Evolutionary conservation across 1,140 invertebrate genomes (phyloP).

Genomic region (Drosophila lini): DNA sequence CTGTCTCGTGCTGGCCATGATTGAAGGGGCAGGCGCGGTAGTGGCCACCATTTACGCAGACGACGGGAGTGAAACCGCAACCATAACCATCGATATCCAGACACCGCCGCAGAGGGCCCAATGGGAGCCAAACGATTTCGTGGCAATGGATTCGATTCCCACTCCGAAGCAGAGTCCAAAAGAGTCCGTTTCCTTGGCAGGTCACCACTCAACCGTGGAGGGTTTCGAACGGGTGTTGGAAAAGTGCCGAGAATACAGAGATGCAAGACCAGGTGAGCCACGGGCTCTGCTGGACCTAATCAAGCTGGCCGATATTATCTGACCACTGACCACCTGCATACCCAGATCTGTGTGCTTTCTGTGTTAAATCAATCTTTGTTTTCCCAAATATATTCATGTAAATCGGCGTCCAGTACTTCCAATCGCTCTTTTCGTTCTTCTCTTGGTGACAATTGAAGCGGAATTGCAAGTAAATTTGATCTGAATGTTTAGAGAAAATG

Average conservation of each 20-base stretch:
- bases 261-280: background rate
- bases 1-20: constrained; percentile 61
- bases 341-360: background rate
- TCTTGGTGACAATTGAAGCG: background rate
- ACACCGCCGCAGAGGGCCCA: constrained; percentile 22
- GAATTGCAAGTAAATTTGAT: background rate
- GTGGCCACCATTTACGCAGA: constrained; percentile 67
- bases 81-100: background rate
- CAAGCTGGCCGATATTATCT: constrained; percentile 57
- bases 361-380: background rate
- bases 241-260: constrained; percentile 43
- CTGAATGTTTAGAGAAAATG: background rate
- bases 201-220: background rate
- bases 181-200: background rate
- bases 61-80: constrained; percentile 2
- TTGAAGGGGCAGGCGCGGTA: constrained; percentile 61
- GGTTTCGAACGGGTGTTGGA: constrained; percentile 57
- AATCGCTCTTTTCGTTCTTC: background rate
- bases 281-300: constrained; percentile 54
- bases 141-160: background rate
- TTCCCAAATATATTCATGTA: constrained; percentile 1
- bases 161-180: background rate
- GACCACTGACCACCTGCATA: constrained; percentile 9
- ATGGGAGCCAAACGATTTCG: constrained; percentile 40
- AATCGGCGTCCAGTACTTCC: background rate